Evolutionary conservation across 1,140 invertebrate species (phyloP), one percentile per base, ranked within the genome.

Genomic region (Euura saliciscinereae): DNA sequence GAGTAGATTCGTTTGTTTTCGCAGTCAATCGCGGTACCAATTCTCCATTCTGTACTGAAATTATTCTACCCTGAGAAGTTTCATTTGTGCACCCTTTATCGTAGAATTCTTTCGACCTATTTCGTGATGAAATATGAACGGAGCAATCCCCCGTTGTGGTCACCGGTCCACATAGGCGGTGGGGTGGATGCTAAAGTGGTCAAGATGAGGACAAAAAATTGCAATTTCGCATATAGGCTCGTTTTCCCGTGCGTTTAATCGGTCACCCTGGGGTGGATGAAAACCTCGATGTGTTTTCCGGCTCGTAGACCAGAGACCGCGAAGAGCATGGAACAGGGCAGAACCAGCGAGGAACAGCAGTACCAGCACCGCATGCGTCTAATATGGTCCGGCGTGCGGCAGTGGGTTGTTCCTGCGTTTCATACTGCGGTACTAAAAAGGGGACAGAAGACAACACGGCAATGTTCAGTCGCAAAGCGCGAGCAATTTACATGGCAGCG

Each of bases 401-500:
- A 59, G 51, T n/a, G 51, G 13, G 51, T n/a, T 59, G 51, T 59
- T 59, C 51, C 51, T 8, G n/a, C 51, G 4, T 59, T 59, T 59
- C 51, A n/a, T n/a, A 28, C 28, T 28, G 28, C 59, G 59, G 59
- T 64, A 10, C 8, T 10, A 64, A 13, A 64, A 13, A 2, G 13
- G 13, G 13, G 59, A 64, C 8, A 64, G 13, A 13, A 64, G 13
- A 13, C 59, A 13, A 64, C 8, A 13, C 13, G 11, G 66, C 13
- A 8, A 11, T 10, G 66, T 42, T 8, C 10, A 67, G 28, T 42
- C 66, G 43, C 28, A 67, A 64, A 64, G 59, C 59, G 66, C 66
- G 66, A 67, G 66, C 6, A 28, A 67, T 67, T 67, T 67, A 11
- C 66, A 67, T 67, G 43, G 66, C 13, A 67, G 66, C 66, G 10